Evolutionary conservation across 35 echinoderm and acorn worm genomes (phyloP).

Genomic region (Apostichopus californicus): DNA sequence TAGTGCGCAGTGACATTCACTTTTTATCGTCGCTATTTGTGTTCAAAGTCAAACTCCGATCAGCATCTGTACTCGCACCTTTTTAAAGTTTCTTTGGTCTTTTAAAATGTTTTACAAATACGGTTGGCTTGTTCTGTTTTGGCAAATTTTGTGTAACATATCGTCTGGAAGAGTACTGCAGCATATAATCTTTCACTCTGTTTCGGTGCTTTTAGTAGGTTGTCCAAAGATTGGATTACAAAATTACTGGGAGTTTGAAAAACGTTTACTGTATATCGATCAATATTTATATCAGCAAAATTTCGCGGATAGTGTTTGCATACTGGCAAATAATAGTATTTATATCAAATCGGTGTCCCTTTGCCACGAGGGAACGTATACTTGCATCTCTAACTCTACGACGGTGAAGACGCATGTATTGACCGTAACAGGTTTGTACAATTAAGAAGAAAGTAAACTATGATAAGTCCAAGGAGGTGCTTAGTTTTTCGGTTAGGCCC

Average conservation of each 20-base stretch:
- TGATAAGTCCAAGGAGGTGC: too few species aligned
- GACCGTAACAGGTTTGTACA: background rate
- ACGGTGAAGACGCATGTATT: background rate
- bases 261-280: background rate
- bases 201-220: background rate
- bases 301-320: background rate
- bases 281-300: background rate
- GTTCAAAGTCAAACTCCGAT: too few species aligned
- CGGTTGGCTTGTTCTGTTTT: too few species aligned
- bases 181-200: background rate
- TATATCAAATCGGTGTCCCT: background rate
- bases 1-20: too few species aligned
- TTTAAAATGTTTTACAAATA: too few species aligned
- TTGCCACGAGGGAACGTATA: background rate
- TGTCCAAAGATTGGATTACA: background rate
- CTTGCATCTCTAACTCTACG: background rate
- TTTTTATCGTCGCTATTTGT: too few species aligned
- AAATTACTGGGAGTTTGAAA: slow-evolving; percentile 3
- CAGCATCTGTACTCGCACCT: too few species aligned
- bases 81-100: too few species aligned
- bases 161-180: background rate
- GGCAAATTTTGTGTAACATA: too few species aligned
- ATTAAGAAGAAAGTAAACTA: too few species aligned
- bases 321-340: background rate
- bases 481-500: too few species aligned